Conservation (phyloP, 2,888 invertebrate genomes). For the Hyposoter didymator region DNA sequence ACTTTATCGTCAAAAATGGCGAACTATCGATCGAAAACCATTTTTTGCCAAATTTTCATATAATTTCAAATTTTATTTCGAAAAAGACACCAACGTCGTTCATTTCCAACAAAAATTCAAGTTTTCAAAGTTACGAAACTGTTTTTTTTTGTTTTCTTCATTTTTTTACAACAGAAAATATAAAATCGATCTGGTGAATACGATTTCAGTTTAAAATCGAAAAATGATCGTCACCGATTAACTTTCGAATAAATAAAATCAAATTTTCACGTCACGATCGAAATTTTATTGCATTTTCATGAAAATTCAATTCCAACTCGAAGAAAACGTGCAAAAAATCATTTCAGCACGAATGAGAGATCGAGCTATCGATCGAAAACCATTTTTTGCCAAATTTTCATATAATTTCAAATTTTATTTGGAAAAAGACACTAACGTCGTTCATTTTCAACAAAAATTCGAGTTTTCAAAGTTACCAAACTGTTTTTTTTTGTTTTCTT, state of each 20-base stretch:
- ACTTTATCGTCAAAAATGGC: not conserved
- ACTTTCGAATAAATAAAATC: no score
- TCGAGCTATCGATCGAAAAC: not conserved
- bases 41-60: not conserved
- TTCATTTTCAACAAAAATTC: no score
- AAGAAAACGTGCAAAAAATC: slow-evolving; percentile 8
- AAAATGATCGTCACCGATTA: no score
- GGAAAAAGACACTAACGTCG: not conserved
- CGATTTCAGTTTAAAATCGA: not conserved
- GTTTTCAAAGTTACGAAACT: no score
- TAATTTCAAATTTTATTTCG: not conserved
- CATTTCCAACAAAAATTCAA: no score
- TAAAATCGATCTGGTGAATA: no score
- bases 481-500: no score
- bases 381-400: not conserved
- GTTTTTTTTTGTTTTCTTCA: no score
- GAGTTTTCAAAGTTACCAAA: no score
- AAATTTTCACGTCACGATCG: no score
- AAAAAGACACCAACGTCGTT: not conserved
- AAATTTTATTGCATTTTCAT: no score
- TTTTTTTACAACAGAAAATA: no score
- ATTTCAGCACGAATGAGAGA: slow-evolving; percentile 22
- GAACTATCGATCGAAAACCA: not conserved
- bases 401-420: not conserved
- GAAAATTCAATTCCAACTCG: not conserved